Base-by-base conservation (phyloP, 1,140 invertebrate species). In the Aphelinus atriplicis region DNA sequence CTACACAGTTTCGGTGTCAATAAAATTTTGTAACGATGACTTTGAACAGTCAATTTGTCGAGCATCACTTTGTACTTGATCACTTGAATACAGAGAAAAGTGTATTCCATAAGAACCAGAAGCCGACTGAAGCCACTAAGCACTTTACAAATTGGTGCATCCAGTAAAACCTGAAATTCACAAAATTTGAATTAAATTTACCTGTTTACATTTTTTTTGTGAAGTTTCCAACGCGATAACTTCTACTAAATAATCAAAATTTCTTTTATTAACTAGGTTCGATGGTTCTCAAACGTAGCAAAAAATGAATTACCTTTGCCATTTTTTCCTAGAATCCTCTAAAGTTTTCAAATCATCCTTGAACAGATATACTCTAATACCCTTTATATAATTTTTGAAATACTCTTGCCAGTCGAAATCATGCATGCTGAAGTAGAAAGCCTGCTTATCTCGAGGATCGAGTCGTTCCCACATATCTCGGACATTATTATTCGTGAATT, bases 291-390 rank as follows among this genome's bases (percentile, higher is more conserved):
- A 56, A 80, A 69, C 45, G 9, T 61, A 51, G 26, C 26, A 56
- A 65, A 45, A 26, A 69, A 7, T 53, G 2, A 66, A 73, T 81
- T 81, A 93, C 92, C 90, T 91, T 80, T 84, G 90, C 88, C 89
- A 90, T 83, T 88, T 90, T 3, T 83, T 87, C 73, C 86, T 87
- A 45, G 92, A 92, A 43, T 87, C 84, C 51, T 91, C 88, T 55
- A 95, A 80, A 1, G 91, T 93, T 10, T 89, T 90, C 26, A 92
- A 81, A 73, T 91, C 90, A 80, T 95, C 94, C 78, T 94, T 93
- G 58, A 95, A 87, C 48, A 95, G 81, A 81, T 93, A 94, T 48
- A 91, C 83, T 60, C 93, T 85, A 26, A 92, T 86, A 7, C 93
- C 94, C 76, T 86, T 85, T 2, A 93, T 86, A 80, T 95, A 94